Evolutionary conservation across 2,113 vertebrate species (phyloP), one percentile per base, ranked within the genome.

Genomic region (Elephantulus edwardii): DNA sequence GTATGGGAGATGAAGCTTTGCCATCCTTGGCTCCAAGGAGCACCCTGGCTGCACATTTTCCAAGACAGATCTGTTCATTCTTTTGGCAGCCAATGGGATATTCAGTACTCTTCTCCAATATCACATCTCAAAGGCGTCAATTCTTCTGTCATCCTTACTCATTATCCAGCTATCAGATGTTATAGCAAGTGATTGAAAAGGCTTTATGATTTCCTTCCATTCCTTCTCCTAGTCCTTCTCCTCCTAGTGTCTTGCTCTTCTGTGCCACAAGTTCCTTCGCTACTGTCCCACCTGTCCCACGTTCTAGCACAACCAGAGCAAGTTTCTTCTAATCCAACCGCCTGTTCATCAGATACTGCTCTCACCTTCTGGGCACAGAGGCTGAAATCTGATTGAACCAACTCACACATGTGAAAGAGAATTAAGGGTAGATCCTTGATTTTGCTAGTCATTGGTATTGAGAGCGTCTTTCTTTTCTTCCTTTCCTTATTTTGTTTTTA

Each of bases 161-260:
- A n/a, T n/a, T n/a, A n/a, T n/a, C n/a, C n/a, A n/a, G n/a, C n/a
- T n/a, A n/a, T n/a, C n/a, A n/a, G n/a, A n/a, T n/a, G n/a, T n/a
- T n/a, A n/a, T n/a, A n/a, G n/a, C n/a, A n/a, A n/a, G n/a, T n/a
- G n/a, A 87, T 16, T 48, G 35, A 44, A n/a, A 66, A 89, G 42
- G 38, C 68, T 56, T 52, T 33, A 74, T 54, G 30, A 54, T 87
- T 89, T 95, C 33, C 33, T 46, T 79, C 11, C 46, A 44, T 92
- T 68, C 19, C 50, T 62, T 12, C 30, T 77, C 40, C 70, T 48
- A 56, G 11, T 17, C 58, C 35, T 91, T 82, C 40, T 91, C 28
- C 40, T 50, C 33, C 7, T 35, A 28, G 3, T 12, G 4, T 58
- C 35, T 74, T 58, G 38, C 40, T 88, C 10, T 44, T 64, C 12